Conservation (phyloP, 2,113 vertebrate genomes). For the Nothoprocta perdicaria region DNA sequence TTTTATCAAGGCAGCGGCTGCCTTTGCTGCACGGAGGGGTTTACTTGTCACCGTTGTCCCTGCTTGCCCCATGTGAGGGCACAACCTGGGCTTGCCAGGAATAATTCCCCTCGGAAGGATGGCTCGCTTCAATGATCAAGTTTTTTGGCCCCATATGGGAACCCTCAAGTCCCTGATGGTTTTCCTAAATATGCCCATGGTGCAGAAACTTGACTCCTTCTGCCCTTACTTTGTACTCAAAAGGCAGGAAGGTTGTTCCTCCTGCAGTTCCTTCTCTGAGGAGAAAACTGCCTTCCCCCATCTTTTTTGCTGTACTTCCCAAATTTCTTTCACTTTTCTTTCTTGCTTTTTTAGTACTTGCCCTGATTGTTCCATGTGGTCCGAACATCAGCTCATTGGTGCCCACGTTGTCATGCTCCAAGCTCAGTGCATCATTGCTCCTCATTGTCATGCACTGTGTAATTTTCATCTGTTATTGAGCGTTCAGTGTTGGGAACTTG, state of each 20-base stretch:
- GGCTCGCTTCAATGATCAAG: not conserved
- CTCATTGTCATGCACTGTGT: constrained; percentile 60
- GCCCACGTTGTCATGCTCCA: not conserved
- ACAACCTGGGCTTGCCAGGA: accelerated
- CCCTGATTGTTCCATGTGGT: not conserved
- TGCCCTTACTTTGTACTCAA: not conserved
- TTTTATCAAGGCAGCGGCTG: not conserved
- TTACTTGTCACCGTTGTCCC: accelerated
- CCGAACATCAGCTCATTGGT: not conserved
- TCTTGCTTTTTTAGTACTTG: not conserved
- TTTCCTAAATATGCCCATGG: not conserved
- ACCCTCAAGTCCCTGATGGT: not conserved
- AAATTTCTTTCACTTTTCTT: constrained; percentile 14
- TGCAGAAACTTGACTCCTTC: not conserved
- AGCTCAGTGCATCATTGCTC: constrained; percentile 24
- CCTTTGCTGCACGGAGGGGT: not conserved
- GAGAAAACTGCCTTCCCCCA: not conserved
- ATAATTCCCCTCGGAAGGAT: accelerated
- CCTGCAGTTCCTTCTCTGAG: not conserved
- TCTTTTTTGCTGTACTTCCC: not conserved
- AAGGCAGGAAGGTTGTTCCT: not conserved
- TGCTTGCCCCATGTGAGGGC: accelerated
- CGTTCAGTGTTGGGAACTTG: constrained; percentile 77
- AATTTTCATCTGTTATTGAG: constrained; percentile 82
- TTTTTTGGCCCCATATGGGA: not conserved